Conservation (phyloP, 2,797 vertebrate species). For the Centropyge bicolor region DNA sequence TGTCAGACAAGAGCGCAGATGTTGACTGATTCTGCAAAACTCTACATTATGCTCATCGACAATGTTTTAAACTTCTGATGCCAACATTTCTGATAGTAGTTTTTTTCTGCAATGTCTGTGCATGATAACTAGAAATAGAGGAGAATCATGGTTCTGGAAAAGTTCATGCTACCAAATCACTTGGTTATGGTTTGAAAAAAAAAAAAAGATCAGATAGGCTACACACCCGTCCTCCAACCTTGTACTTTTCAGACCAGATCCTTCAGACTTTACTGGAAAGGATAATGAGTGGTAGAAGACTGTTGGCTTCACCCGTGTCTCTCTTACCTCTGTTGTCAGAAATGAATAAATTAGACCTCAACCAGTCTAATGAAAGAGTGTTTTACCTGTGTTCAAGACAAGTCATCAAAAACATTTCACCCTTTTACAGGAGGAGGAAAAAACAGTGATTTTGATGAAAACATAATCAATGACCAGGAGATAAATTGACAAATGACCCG, state of each 20-base stretch:
- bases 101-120: not conserved
- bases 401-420: not conserved
- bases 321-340: not conserved
- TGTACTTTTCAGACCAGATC: not conserved
- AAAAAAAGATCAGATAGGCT: not conserved
- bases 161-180: not conserved
- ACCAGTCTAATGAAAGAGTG: not conserved
- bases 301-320: not conserved
- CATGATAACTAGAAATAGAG: not conserved
- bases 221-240: not conserved
- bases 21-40: not conserved
- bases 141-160: not conserved
- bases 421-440: not conserved
- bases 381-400: not conserved
- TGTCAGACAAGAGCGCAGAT: too few relatives aligned
- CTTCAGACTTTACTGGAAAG: not conserved
- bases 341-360: not conserved
- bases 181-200: not conserved
- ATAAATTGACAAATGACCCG: not conserved
- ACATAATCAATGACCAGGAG: not conserved
- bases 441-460: not conserved
- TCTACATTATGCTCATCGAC: not conserved
- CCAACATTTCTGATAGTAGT: not conserved
- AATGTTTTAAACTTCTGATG: not conserved
- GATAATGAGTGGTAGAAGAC: not conserved